A percentile compares a stretch with the other conserved stretches of the same genome.
These are phyloP conservation scores for Hippotragus niger DNA, from an alignment of 2,113 vertebrate species.

Conservation along the genomic window DNA sequence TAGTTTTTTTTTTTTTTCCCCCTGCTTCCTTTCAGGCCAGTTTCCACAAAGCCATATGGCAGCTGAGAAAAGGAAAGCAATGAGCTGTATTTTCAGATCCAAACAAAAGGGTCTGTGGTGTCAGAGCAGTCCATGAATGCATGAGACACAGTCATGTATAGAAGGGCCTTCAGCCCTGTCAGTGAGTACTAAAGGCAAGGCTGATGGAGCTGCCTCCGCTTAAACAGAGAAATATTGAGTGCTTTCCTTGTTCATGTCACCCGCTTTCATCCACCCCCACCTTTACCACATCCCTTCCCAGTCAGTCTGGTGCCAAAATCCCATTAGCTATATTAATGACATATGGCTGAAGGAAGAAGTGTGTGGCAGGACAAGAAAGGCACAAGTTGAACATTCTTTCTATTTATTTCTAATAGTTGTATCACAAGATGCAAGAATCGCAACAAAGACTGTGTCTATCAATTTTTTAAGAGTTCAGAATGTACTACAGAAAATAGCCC, in stretches of 20 bases:
- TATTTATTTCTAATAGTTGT: slow-evolving; percentile 65
- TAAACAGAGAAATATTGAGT: slow-evolving; percentile 60
- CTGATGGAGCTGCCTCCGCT: slow-evolving; percentile 69
- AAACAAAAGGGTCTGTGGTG: slow-evolving; percentile 88
- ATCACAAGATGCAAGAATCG: slow-evolving; percentile 57
- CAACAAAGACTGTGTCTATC: not conserved
- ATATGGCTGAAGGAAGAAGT: slow-evolving; percentile 73
- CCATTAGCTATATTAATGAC: slow-evolving; percentile 79
- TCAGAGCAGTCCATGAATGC: slow-evolving; percentile 89
- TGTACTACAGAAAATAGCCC: rapidly evolving
- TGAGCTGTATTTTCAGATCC: slow-evolving; percentile 81
- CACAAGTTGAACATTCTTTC: slow-evolving; percentile 67
- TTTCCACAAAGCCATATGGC: slow-evolving; percentile 93
- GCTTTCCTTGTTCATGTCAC: slow-evolving; percentile 21
- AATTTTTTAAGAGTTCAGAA: not conserved
- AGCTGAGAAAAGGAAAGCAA: slow-evolving; percentile 86
- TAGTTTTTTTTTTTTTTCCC: not conserved
- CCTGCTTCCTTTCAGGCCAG: slow-evolving; percentile 77
- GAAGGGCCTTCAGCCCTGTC: slow-evolving; percentile 79
- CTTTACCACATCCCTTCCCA: not conserved
- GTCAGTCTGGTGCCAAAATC: slow-evolving; percentile 74
- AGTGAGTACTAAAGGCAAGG: slow-evolving; percentile 69
- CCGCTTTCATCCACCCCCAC: slow-evolving; percentile 42
- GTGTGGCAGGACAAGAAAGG: slow-evolving; percentile 76
- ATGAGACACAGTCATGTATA: slow-evolving; percentile 80